Conservation (phyloP, 64 coral and sea anemone genomes). For the Dendronephthya gigantea region DNA sequence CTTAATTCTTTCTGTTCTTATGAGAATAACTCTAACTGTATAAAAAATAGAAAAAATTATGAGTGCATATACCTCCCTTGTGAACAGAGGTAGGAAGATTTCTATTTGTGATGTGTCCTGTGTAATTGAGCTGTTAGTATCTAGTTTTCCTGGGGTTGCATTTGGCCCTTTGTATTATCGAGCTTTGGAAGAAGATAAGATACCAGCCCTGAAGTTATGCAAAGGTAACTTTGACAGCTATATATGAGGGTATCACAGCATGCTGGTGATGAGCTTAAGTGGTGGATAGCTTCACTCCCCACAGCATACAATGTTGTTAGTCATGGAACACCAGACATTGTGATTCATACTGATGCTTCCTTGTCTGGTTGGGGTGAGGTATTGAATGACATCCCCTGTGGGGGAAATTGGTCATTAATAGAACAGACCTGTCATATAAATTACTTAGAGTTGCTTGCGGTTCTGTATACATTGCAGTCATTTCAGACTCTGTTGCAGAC, state of each 20-base stretch:
- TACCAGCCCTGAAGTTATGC: background rate
- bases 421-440: background rate
- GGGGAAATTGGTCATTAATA: background rate
- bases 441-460: background rate
- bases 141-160: no score
- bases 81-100: background rate
- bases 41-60: conserved; percentile 8
- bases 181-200: background rate
- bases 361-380: background rate
- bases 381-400: background rate
- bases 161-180: conserved; percentile 29
- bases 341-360: background rate
- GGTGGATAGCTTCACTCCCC: no score
- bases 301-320: conserved; percentile 50
- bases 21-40: background rate
- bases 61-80: background rate
- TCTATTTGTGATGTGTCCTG: conserved; percentile 6
- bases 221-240: conserved; percentile 6
- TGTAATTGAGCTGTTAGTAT: conserved; percentile 1
- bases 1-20: conserved; percentile 11
- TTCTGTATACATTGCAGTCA: background rate
- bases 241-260: background rate
- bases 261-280: background rate
- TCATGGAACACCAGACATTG: conserved; percentile 15
- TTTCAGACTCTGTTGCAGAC: background rate